Conservation (phyloP, 2,113 vertebrate genomes). For the Malurus alboscapulatus region DNA sequence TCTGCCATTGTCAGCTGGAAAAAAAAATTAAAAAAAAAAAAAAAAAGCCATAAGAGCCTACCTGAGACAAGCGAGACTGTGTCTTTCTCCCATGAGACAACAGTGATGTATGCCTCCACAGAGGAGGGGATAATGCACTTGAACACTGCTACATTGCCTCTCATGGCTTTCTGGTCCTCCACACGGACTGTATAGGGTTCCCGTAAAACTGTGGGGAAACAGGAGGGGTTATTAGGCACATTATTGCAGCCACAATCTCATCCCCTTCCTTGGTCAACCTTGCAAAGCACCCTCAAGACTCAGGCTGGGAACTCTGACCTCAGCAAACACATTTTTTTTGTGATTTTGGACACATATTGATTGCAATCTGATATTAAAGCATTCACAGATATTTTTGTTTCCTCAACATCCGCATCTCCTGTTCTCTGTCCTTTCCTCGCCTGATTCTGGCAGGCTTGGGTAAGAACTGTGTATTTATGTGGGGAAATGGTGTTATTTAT, state of each 20-base stretch:
- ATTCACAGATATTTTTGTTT: not conserved
- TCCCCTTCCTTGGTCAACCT: accelerated
- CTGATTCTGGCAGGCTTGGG: not conserved
- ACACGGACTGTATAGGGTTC: slow-evolving; percentile 98
- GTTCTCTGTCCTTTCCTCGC: not conserved
- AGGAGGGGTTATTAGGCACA: not conserved
- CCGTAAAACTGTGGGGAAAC: slow-evolving; percentile 84
- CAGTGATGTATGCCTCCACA: slow-evolving; percentile 96
- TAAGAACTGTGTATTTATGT: not conserved
- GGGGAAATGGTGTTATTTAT: not conserved
- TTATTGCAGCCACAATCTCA: accelerated
- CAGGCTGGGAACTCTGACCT: not conserved
- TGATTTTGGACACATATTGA: not conserved
- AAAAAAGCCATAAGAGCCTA: slow-evolving; percentile 64
- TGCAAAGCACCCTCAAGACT: not conserved
- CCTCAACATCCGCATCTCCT: not conserved
- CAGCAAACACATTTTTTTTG: not conserved
- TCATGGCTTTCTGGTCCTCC: slow-evolving; percentile 99
- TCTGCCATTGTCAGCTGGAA: not conserved
- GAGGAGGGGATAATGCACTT: slow-evolving; percentile 99
- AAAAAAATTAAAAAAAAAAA: not conserved
- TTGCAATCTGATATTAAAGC: not conserved
- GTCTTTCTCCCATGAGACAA: slow-evolving; percentile 99
- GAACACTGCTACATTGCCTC: slow-evolving; percentile 99
- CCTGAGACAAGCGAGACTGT: slow-evolving; percentile 99